Base-by-base conservation (phyloP, 2,888 invertebrate species). In the Melinopterus prodromus region DNA sequence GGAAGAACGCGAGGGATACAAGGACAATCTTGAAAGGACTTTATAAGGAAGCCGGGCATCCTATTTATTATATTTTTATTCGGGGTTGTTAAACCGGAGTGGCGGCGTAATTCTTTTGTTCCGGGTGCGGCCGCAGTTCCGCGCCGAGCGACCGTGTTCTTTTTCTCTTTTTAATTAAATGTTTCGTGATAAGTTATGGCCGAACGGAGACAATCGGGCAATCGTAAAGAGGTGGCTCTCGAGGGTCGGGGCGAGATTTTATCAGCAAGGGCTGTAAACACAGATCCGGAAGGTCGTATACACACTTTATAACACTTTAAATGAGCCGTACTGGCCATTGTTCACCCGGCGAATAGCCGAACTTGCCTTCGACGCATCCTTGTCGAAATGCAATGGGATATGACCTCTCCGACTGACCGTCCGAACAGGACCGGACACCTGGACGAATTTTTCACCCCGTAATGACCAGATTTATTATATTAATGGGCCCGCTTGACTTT, bases 231-330 rank as follows among this genome's bases (percentile, higher is more conserved):
- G 85, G 84, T 85, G 85, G 83, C 83, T 82, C 84, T n/a, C 84
- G 83, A 26, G 84, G 84, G 82, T 83, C 82, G 81, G 83, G 80
- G 80, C 26, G 80, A 85, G 85, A 86, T 85, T 81, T 85, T 85
- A 85, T 86, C 86, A 78, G 38, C 70, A 53, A 78, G 53, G 53
- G 80, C 76, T 84, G 85, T 85, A 86, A 86, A 86, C 84, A 84
- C 83, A 84, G 84, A 85, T 83, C 85, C 86, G 86, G 85, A 85
- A 86, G 84, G 83, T 84, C 84, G 82, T 84, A 84, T 85, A 83
- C 83, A 85, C 84, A 84, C 86, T 85, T 86, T 86, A 86, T 87
- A 86, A 86, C 86, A 84, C 83, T 86, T 87, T 86, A 86, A 87
- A 87, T 86, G 87, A 85, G 83, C 86, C 85, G 84, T 85, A 82